Percentiles rank a stretch among this genome's conserved stretches.
phyloP scores from a whole-genome alignment of 2,797 vertebrate species.

The Neomorphus geoffroyi region DNA sequence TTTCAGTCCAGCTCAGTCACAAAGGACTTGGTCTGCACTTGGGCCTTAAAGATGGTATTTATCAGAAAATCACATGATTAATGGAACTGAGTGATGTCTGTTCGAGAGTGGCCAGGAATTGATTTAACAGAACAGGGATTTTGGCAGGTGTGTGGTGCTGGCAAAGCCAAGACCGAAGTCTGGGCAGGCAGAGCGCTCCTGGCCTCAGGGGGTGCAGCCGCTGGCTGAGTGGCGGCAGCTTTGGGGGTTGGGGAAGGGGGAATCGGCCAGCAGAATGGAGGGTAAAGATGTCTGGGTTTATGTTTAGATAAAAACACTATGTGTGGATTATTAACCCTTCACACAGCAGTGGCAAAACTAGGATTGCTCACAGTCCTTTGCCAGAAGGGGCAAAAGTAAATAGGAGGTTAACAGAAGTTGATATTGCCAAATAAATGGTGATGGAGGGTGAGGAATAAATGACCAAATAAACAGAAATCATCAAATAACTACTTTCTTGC shows the following conservation, averaged over 20 bases:
- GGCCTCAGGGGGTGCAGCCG: accelerated
- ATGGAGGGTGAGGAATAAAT: neutral
- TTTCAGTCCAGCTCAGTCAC: conserved; percentile 30
- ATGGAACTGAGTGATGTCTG: conserved; percentile 3
- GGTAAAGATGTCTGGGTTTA: neutral
- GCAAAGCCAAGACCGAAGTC: neutral
- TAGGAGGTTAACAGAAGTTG: neutral
- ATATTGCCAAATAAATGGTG: conserved; percentile 1
- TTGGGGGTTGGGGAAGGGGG: neutral
- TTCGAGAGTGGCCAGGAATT: neutral
- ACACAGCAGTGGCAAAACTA: neutral
- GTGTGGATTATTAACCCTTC: neutral
- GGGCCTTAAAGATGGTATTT: conserved; percentile 20
- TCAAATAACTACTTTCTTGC: conserved; percentile 64
- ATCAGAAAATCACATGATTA: conserved; percentile 56
- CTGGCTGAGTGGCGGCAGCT: neutral
- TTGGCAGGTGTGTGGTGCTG: neutral
- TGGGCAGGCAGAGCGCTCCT: neutral
- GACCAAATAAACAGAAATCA: conserved; percentile 3
- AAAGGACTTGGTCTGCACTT: conserved; percentile 1
- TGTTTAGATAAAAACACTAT: neutral
- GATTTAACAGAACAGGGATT: conserved; percentile 40
- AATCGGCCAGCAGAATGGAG: neutral
- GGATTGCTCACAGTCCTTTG: neutral
- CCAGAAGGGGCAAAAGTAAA: neutral